A percentile compares a stretch with the other conserved stretches of the same genome.
These are phyloP conservation scores for Chrysotoxum bicinctum DNA, from an alignment of 2,888 invertebrate genomes.

Conservation along the genomic window DNA sequence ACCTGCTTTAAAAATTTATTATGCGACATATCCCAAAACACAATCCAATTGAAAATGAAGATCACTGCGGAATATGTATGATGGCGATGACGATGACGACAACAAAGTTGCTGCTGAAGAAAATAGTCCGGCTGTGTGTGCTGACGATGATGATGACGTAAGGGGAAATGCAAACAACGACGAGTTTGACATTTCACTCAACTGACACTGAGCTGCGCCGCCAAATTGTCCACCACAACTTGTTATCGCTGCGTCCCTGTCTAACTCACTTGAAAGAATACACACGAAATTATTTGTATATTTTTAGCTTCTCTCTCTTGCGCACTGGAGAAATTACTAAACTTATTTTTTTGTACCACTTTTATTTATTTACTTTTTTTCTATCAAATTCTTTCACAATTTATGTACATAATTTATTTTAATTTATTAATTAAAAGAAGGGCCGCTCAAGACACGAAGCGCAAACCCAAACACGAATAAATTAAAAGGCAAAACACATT, in stretches of 20 bases:
- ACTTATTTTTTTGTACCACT: conserved; percentile 2
- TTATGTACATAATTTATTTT: conserved; percentile 44
- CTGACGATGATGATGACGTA: conserved; percentile 39
- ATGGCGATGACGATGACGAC: conserved; percentile 42
- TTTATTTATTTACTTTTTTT: conserved; percentile 41
- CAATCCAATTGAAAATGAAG: conserved; percentile 61
- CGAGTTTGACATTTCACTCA: conserved; percentile 72
- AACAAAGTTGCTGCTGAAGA: conserved; percentile 43
- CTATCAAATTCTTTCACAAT: conserved; percentile 52
- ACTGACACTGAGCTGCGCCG: conserved; percentile 60
- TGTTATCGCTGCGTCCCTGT: conserved; percentile 69
- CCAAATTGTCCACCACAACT: conserved; percentile 67
- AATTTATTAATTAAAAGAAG: conserved; percentile 7
- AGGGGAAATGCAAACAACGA: conserved; percentile 30
- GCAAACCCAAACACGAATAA: conserved; percentile 23
- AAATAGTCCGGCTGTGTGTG: conserved; percentile 27
- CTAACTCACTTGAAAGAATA: conserved; percentile 38
- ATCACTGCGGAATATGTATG: conserved; percentile 38
- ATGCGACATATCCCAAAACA: conserved; percentile 74
- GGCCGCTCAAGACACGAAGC: neutral
- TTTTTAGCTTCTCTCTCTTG: conserved; percentile 60
- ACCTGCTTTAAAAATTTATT: conserved; percentile 74
- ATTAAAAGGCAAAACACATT: conserved; percentile 17
- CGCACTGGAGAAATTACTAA: conserved; percentile 49
- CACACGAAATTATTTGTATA: conserved; percentile 19